These are phyloP conservation scores for Drosophila rhopaloa DNA, from an alignment of 1,140 invertebrate genomes.

Conservation along the genomic window DNA sequence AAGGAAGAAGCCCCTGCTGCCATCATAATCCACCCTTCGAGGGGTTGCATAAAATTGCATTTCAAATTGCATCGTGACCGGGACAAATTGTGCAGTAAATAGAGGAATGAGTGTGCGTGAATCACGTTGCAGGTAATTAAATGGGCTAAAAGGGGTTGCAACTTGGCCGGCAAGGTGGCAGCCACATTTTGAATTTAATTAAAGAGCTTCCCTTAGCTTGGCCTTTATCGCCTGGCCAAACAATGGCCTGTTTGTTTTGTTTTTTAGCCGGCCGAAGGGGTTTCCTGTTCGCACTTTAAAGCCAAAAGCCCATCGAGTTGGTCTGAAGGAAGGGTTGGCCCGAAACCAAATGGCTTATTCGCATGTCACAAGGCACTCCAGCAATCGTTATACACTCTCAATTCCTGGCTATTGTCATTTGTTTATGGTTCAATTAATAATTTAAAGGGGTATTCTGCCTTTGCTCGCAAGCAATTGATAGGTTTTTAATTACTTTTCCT, in stretches of 20 bases:
- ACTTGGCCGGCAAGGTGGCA: slow-evolving; percentile 46
- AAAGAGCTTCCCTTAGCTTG: slow-evolving; percentile 48
- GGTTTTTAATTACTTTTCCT: slow-evolving; percentile 17
- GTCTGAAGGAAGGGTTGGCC: slow-evolving; percentile 25
- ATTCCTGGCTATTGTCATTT: slow-evolving; percentile 26
- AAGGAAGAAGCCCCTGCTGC: slow-evolving; percentile 13
- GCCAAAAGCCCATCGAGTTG: slow-evolving; percentile 23
- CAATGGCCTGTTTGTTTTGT: slow-evolving; percentile 49
- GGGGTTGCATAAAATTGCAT: slow-evolving; percentile 75
- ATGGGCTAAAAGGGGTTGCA: slow-evolving; percentile 12
- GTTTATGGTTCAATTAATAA: slow-evolving; percentile 37
- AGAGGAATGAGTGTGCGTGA: slow-evolving; percentile 44
- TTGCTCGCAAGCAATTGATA: slow-evolving; percentile 22
- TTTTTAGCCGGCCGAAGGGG: slow-evolving; percentile 38
- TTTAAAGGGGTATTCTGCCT: slow-evolving; percentile 15
- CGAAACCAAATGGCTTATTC: slow-evolving; percentile 62
- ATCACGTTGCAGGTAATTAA: slow-evolving; percentile 66
- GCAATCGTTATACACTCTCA: slow-evolving; percentile 38
- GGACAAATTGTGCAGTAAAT: slow-evolving; percentile 67
- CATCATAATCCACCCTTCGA: slow-evolving; percentile 35
- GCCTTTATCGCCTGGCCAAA: slow-evolving; percentile 54
- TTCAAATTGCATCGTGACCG: slow-evolving; percentile 76
- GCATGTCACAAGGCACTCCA: slow-evolving; percentile 61
- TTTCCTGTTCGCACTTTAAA: slow-evolving; percentile 60
- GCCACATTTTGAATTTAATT: slow-evolving; percentile 71